Conservation (phyloP, 2,888 invertebrate species). For the Caenorhabditis angaria region DNA sequence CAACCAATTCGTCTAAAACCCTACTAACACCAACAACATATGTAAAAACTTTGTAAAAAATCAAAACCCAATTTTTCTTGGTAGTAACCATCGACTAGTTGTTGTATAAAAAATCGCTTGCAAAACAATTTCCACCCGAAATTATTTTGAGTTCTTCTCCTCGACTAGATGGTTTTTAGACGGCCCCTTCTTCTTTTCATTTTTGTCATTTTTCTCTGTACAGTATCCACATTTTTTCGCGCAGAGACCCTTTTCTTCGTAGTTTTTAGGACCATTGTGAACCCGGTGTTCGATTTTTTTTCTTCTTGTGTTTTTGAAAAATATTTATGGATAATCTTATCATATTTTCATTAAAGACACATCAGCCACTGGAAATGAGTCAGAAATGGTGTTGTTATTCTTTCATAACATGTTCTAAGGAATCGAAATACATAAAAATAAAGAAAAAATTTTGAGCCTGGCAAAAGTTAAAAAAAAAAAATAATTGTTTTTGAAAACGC, state of each 20-base stretch:
- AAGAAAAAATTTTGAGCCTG: too few species aligned
- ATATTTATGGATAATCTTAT: neutral
- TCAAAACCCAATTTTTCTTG: neutral
- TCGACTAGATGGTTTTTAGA: constrained; percentile 3
- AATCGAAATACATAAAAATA: too few species aligned
- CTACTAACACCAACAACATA: neutral
- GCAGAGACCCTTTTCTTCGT: constrained; percentile 2
- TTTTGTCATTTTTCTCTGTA: neutral
- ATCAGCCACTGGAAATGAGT: too few species aligned
- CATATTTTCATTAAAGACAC: neutral
- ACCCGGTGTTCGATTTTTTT: constrained; percentile 3
- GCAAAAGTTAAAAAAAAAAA: too few species aligned
- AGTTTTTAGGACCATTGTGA: neutral
- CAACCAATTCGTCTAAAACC: neutral
- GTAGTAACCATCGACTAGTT: neutral
- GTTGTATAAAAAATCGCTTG: neutral
- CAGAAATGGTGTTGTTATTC: too few species aligned
- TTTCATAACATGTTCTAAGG: too few species aligned
- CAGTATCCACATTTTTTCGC: neutral
- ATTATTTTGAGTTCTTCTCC: neutral
- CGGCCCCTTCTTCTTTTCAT: constrained; percentile 2
- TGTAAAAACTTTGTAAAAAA: constrained; percentile 4
- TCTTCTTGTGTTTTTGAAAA: neutral
- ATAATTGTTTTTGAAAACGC: too few species aligned
- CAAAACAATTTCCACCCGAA: neutral